Base-by-base conservation (phyloP, 2,888 invertebrate genomes). In the Agrilus mali region DNA sequence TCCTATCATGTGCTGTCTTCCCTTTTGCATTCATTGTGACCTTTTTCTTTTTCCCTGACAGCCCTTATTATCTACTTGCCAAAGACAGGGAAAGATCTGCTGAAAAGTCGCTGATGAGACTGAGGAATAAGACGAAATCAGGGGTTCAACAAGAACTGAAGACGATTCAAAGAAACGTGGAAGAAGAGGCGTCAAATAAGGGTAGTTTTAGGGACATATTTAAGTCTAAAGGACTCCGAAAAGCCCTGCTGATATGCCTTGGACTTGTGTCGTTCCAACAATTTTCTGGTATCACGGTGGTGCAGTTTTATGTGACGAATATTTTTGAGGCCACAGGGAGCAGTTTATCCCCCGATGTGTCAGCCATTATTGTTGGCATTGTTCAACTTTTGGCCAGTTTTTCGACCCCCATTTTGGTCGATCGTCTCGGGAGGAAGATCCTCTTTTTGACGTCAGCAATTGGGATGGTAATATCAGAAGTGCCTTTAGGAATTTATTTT, bases 181-280 rank as follows among this genome's bases (percentile, higher is more conserved):
- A 58, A 33, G 64, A 56, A 43, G 60, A 60, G 33, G 59, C 47
- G 46, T 59, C 47, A 14, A 53, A 50, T 31, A 48, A 62, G 42
- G 61, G 59, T 2, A 57, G 55, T 7, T 32, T 76, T 1, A 56
- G 65, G 0, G 82, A 82, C 54, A 67, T 83, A 0, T 72, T 64
- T 59, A 77, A 69, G 54, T 75, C 77, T 3, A 73, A 76, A 41
- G 72, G 78, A 17, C 80, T 86, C 61, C 77, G 81, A 52, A 80
- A 78, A 56, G 83, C 85, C 0, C 72, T 86, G 58, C 72, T 83
- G 52, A 75, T 81, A 41, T 80, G 79, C 0, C 79, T 77, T 51
- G 75, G 77, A 5, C 69, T 88, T 42, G 80, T 84, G 41, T 68
- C 77, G 51, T 83, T 86, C 67, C 89, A 90, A 59, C 89, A 90